phyloP scores from a whole-genome alignment of 2,888 invertebrate genomes.

The Pseudococcus viburni region DNA sequence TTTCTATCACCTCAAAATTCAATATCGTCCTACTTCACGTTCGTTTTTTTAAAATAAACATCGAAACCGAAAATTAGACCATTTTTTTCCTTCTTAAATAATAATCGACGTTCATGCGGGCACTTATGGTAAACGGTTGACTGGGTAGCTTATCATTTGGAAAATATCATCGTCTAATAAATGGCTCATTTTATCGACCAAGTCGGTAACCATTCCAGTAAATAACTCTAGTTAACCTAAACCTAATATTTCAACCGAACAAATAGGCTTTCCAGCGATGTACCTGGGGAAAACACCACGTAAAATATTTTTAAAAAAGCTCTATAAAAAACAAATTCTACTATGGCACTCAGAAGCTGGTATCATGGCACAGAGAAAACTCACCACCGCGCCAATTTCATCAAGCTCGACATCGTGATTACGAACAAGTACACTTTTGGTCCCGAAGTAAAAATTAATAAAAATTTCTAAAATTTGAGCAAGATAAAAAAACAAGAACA shows the following conservation, averaged over 20 bases:
- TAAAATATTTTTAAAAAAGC: too few species aligned
- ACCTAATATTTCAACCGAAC: neutral
- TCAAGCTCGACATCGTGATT: neutral
- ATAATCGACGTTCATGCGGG: neutral
- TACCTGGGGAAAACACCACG: too few species aligned
- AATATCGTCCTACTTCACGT: too few species aligned
- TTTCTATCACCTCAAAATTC: too few species aligned
- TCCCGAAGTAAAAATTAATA: neutral
- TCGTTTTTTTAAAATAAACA: too few species aligned
- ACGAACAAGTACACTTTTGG: neutral
- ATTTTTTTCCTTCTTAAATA: too few species aligned
- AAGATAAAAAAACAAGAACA: neutral
- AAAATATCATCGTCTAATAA: constrained; percentile 26
- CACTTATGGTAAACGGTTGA: neutral
- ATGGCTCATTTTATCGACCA: constrained; percentile 15
- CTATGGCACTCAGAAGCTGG: constrained; percentile 17
- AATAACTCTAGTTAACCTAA: neutral
- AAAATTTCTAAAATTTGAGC: constrained; percentile 5
- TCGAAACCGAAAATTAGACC: too few species aligned
- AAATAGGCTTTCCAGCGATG: too few species aligned
- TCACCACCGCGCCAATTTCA: constrained; percentile 23
- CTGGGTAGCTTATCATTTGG: constrained; percentile 19
- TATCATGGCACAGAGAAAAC: constrained; percentile 27
- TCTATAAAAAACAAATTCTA: neutral
- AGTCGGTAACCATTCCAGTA: constrained; percentile 32